These are phyloP conservation scores for Spicauda simplicius DNA, from an alignment of 2,888 invertebrate species.

Conservation along the genomic window DNA sequence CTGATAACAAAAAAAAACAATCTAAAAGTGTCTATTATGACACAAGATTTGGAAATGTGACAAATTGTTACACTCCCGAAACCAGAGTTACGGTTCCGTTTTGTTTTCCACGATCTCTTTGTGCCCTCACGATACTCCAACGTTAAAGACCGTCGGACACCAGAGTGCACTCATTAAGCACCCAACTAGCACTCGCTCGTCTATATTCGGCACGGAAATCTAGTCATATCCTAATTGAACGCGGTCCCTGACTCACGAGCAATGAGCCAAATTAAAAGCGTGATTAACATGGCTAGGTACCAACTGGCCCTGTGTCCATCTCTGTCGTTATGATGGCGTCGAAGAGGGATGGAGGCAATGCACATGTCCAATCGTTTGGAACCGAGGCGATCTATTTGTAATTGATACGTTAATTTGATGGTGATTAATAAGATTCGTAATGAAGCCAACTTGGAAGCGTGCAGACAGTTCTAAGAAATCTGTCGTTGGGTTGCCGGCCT, in stretches of 20 bases:
- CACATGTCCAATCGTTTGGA: neutral
- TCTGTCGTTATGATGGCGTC: constrained; percentile 7
- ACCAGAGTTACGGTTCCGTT: too few relatives aligned
- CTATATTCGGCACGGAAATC: constrained; percentile 42
- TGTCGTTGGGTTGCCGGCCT: neutral
- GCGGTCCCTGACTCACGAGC: constrained; percentile 38
- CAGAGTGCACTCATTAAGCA: neutral
- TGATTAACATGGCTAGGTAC: constrained; percentile 30
- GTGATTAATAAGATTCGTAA: constrained; percentile 19
- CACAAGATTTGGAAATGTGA: too few relatives aligned
- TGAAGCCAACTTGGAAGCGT: constrained; percentile 17
- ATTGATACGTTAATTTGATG: constrained; percentile 30
- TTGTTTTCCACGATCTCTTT: too few relatives aligned
- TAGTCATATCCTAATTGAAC: constrained; percentile 58
- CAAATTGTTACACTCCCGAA: too few relatives aligned
- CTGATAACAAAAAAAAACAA: too few relatives aligned
- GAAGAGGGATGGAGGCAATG: constrained; percentile 15
- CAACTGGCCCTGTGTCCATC: constrained; percentile 16
- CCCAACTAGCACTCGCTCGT: neutral
- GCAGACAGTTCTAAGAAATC: neutral
- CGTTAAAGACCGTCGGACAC: neutral
- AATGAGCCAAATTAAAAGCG: constrained; percentile 44
- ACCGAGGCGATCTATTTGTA: constrained; percentile 18
- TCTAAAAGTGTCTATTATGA: too few relatives aligned
- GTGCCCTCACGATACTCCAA: too few relatives aligned